These are phyloP conservation scores for Percina caprodes DNA, from an alignment of 2,113 vertebrate species.

Conservation along the genomic window DNA sequence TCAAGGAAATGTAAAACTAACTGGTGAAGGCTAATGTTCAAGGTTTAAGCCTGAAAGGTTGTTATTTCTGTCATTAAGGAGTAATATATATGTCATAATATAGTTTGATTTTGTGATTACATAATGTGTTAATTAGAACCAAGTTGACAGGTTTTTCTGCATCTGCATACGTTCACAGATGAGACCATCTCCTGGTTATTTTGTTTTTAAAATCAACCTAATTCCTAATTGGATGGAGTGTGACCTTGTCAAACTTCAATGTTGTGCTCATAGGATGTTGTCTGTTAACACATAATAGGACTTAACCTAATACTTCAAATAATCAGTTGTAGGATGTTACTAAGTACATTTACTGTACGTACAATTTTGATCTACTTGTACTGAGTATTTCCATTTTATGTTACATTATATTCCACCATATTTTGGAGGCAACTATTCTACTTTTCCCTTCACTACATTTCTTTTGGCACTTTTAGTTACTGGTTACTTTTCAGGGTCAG, in stretches of 20 bases:
- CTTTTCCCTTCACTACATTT: not conserved
- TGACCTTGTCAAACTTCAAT: not conserved
- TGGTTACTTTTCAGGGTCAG: not conserved
- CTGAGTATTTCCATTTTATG: not conserved
- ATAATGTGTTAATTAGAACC: slow-evolving; percentile 30
- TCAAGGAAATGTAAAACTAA: slow-evolving; percentile 15
- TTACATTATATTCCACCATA: not conserved
- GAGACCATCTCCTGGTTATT: not conserved
- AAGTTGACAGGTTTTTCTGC: slow-evolving; percentile 28
- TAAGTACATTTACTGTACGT: not conserved
- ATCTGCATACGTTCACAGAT: slow-evolving; percentile 26
- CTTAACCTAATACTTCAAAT: not conserved
- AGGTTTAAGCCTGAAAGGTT: slow-evolving; percentile 24
- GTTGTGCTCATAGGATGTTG: not conserved
- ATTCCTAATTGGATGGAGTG: not conserved
- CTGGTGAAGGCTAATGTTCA: slow-evolving; percentile 12
- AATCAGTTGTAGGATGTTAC: not conserved
- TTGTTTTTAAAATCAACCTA: not conserved
- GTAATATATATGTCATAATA: not conserved
- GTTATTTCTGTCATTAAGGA: not conserved
- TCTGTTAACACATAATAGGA: not conserved
- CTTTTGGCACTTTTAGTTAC: not conserved
- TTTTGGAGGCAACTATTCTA: not conserved
- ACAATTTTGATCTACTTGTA: not conserved
- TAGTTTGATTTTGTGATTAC: slow-evolving; percentile 22